These are phyloP conservation scores for Takifugu flavidus DNA, from an alignment of 2,113 vertebrate genomes.

Conservation along the genomic window DNA sequence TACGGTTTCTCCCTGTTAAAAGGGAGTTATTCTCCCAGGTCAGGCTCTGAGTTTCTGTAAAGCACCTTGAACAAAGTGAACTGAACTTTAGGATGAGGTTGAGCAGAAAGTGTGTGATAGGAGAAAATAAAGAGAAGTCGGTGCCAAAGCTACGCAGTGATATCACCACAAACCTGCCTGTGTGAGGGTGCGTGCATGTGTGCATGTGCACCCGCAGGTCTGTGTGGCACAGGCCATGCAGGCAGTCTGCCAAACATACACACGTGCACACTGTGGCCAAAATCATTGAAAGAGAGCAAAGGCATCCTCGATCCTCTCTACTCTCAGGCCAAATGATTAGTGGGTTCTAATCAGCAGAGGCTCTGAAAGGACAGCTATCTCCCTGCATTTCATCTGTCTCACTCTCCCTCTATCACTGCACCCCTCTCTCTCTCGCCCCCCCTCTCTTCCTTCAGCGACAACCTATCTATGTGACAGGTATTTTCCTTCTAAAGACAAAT, in stretches of 20 bases:
- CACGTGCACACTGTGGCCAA: slow-evolving; percentile 38
- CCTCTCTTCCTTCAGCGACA: slow-evolving; percentile 49
- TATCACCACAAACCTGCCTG: no score
- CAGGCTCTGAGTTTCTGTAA: no score
- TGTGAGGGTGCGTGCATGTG: background rate
- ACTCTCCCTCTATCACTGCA: slow-evolving; percentile 46
- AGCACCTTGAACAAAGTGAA: no score
- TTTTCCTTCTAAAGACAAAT: slow-evolving; percentile 55
- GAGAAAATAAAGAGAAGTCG: no score
- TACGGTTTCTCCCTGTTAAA: no score
- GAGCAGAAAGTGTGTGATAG: no score
- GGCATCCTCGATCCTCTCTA: slow-evolving; percentile 64
- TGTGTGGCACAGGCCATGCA: slow-evolving; percentile 8
- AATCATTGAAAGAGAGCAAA: slow-evolving; percentile 61
- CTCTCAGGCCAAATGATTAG: slow-evolving; percentile 73
- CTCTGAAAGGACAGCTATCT: slow-evolving; percentile 74
- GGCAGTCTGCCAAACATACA: slow-evolving; percentile 7
- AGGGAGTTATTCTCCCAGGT: no score
- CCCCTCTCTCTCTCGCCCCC: slow-evolving; percentile 31
- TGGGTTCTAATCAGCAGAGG: slow-evolving; percentile 69
- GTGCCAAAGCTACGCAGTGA: no score
- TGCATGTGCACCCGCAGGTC: background rate
- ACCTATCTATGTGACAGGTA: slow-evolving; percentile 59
- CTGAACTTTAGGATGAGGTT: no score
- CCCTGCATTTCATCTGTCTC: slow-evolving; percentile 69